These are phyloP conservation scores for Tetrapedia diversipes DNA, from an alignment of 2,888 invertebrate species.

Conservation along the genomic window DNA sequence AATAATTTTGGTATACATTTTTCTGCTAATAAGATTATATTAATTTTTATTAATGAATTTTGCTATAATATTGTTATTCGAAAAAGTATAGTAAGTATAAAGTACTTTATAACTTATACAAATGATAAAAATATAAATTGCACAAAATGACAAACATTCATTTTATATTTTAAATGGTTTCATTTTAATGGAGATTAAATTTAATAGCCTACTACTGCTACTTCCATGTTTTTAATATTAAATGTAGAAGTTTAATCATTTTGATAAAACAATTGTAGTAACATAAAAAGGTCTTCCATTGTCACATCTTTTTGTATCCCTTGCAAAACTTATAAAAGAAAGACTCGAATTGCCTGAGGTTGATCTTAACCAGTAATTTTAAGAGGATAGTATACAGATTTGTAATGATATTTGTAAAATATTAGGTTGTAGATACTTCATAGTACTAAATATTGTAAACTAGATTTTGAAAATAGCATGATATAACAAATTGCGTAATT, in stretches of 20 bases:
- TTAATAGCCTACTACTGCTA: not conserved
- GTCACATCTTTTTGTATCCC: slow-evolving; percentile 25
- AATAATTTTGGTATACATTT: slow-evolving; percentile 54
- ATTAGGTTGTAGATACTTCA: no score
- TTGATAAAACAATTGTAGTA: slow-evolving; percentile 14
- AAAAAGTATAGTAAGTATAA: not conserved
- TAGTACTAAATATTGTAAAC: no score
- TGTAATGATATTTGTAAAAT: no score
- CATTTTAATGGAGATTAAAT: slow-evolving; percentile 8
- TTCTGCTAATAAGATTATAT: not conserved
- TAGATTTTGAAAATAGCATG: no score
- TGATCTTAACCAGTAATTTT: no score
- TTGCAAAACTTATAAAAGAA: slow-evolving; percentile 13
- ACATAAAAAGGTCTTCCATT: slow-evolving; percentile 50
- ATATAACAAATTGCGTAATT: no score
- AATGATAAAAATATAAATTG: slow-evolving; percentile 30
- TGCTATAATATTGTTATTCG: not conserved
- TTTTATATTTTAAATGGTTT: not conserved
- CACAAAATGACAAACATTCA: slow-evolving; percentile 38
- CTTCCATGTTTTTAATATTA: slow-evolving; percentile 9
- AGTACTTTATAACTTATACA: slow-evolving; percentile 1
- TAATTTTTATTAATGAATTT: not conserved
- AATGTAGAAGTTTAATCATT: slow-evolving; percentile 3
- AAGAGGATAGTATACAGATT: no score
- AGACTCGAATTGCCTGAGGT: no score